A percentile compares a stretch with the other conserved stretches of the same genome.
Conservation (phyloP, 2,797 vertebrate genomes). For the Aythya fuligula region DNA sequence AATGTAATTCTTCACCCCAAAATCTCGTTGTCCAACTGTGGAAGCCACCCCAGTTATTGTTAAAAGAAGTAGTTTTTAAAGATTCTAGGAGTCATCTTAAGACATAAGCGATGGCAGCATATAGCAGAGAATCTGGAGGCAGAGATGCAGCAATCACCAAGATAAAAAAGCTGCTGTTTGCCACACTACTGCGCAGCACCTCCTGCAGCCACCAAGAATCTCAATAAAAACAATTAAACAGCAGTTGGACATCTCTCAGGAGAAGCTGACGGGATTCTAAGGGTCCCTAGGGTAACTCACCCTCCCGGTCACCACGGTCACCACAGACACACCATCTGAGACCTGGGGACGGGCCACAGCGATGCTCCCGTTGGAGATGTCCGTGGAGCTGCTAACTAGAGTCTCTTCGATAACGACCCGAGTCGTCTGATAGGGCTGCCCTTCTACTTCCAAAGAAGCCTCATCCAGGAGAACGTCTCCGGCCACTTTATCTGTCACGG, state of each 20-base stretch:
- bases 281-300: conserved; percentile 65
- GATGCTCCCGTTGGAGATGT: conserved; percentile 54
- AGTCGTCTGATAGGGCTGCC: conserved; percentile 76
- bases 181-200: background rate
- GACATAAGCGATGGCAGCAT: fast-evolving
- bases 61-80: background rate
- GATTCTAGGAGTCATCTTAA: background rate
- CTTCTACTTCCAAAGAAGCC: conserved; percentile 77
- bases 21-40: background rate
- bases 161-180: background rate
- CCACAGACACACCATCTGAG: conserved; percentile 79
- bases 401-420: conserved; percentile 82
- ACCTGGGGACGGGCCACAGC: conserved; percentile 71
- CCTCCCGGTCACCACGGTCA: conserved; percentile 79
- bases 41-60: background rate
- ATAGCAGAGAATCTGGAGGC: background rate
- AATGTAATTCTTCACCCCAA: background rate
- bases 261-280: background rate
- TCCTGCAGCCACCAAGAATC: background rate
- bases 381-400: conserved; percentile 65
- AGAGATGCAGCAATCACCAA: fast-evolving
- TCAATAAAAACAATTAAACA: background rate
- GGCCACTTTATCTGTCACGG: conserved; percentile 55
- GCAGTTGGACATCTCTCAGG: background rate
- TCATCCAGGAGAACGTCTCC: conserved; percentile 83